Percentiles rank a stretch among this genome's conserved stretches.
phyloP scores from a whole-genome alignment of 2,113 vertebrate genomes.

The Canis aureus region DNA sequence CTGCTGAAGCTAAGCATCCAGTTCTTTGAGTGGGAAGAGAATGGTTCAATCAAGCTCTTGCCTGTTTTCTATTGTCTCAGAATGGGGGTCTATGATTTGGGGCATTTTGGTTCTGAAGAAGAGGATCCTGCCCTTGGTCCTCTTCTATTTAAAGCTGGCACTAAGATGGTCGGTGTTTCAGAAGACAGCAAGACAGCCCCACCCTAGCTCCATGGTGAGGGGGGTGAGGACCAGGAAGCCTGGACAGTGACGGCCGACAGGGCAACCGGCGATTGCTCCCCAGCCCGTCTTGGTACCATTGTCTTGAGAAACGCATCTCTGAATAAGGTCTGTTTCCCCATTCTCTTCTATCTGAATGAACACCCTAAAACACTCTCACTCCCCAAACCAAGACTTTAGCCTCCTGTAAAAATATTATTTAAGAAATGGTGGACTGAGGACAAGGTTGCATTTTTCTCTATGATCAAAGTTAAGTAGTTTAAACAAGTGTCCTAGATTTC shows the following conservation, averaged over 20 bases:
- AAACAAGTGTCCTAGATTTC: not conserved
- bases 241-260: not conserved
- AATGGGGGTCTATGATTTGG: not conserved
- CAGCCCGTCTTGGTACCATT: not conserved
- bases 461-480: not conserved
- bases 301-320: not conserved
- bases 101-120: not conserved
- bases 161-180: not conserved
- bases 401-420: not conserved
- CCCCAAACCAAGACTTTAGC: not conserved
- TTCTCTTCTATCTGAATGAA: not conserved
- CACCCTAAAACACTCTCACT: not conserved
- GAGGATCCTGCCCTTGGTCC: no score
- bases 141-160: not conserved
- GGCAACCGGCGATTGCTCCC: not conserved
- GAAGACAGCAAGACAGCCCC: not conserved
- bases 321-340: not conserved
- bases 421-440: not conserved
- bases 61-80: not conserved
- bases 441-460: not conserved
- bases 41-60: not conserved
- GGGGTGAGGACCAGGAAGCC: not conserved
- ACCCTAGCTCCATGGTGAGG: accelerated
- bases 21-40: not conserved
- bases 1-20: accelerated